Percentiles rank a stretch among this genome's conserved stretches.
These are phyloP conservation scores for Malaclemys terrapin DNA, from an alignment of 2,113 vertebrate genomes.

Conservation along the genomic window DNA sequence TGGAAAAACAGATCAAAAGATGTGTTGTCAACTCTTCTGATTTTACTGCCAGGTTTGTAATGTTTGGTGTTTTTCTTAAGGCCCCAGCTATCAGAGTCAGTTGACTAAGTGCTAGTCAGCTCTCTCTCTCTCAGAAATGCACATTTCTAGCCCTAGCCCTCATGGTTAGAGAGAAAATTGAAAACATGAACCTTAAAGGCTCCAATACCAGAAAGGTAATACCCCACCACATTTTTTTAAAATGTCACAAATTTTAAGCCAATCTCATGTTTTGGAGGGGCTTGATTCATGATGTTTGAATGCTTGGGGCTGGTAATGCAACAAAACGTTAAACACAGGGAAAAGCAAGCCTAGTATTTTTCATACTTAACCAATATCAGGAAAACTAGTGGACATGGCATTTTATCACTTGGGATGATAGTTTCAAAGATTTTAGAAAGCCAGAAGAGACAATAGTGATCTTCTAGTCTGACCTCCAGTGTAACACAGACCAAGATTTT, in stretches of 20 bases:
- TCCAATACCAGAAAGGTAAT: neutral
- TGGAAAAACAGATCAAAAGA: neutral
- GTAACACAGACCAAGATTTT: slow-evolving; percentile 4
- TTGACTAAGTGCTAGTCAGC: neutral
- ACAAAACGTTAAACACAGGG: neutral
- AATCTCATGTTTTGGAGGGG: neutral
- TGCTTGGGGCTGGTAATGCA: neutral
- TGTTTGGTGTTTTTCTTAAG: neutral
- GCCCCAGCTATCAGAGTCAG: neutral
- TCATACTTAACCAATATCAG: neutral
- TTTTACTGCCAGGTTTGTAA: neutral
- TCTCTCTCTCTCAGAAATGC: neutral
- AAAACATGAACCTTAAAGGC: neutral
- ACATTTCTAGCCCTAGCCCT: neutral
- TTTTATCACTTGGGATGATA: neutral
- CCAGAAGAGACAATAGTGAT: neutral
- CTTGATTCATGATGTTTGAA: neutral
- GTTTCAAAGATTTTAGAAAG: neutral
- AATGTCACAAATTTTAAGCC: neutral
- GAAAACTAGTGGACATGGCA: neutral
- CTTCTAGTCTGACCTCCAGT: neutral
- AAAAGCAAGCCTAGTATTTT: neutral
- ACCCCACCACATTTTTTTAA: neutral
- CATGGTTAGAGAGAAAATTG: neutral
- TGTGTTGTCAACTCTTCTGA: neutral